These are phyloP conservation scores for Odontomachus brunneus DNA, from an alignment of 1,140 invertebrate species.

Conservation along the genomic window DNA sequence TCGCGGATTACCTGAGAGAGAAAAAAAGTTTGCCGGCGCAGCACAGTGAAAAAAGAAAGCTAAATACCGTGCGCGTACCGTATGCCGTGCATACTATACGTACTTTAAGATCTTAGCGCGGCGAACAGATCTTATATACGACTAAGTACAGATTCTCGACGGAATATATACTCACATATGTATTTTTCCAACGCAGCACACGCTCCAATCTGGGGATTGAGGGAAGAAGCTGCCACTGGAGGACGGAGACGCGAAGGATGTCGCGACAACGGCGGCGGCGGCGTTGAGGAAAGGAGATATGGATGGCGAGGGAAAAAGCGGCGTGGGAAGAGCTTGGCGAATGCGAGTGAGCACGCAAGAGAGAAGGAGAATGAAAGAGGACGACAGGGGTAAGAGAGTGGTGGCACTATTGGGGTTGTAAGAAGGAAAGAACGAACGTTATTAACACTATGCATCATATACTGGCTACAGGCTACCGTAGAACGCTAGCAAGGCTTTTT, in stretches of 20 bases:
- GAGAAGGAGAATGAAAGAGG: not conserved
- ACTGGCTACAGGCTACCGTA: slow-evolving; percentile 31
- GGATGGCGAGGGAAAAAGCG: slow-evolving; percentile 4
- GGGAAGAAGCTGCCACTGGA: not conserved
- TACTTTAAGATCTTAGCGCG: not conserved
- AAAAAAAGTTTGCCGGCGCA: not conserved
- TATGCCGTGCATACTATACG: not conserved
- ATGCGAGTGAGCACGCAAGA: not conserved
- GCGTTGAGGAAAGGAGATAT: not conserved
- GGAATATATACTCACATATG: not conserved
- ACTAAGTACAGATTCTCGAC: slow-evolving; percentile 1
- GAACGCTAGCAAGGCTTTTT: slow-evolving; percentile 68
- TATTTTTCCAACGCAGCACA: slow-evolving; percentile 2
- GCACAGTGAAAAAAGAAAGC: not conserved
- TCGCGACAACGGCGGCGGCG: no score
- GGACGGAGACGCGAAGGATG: not conserved
- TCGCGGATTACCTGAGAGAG: not conserved
- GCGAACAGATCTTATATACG: not conserved
- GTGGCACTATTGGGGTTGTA: slow-evolving; percentile 21
- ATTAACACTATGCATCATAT: slow-evolving; percentile 80
- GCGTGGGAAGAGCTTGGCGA: not conserved
- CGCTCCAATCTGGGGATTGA: not conserved
- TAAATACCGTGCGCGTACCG: no score
- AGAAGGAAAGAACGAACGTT: slow-evolving; percentile 68
- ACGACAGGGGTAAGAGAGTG: slow-evolving; percentile 4